These are phyloP conservation scores for Diglossa cyanea DNA, from an alignment of 2,797 vertebrate species.

Conservation along the genomic window DNA sequence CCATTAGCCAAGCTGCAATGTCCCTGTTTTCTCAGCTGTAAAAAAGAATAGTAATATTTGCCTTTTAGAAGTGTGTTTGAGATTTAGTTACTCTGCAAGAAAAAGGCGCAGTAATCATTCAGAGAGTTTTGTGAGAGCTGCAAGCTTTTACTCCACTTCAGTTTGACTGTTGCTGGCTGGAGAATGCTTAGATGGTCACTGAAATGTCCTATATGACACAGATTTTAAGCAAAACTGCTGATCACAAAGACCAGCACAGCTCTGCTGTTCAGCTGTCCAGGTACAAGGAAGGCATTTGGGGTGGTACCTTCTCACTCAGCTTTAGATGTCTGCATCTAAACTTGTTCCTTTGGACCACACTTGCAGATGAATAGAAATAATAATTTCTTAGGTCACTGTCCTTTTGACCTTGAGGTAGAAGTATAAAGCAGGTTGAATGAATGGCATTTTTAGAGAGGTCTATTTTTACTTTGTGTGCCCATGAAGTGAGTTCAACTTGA, in stretches of 20 bases:
- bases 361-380: background rate
- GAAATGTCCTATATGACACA: background rate
- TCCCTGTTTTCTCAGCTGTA: background rate
- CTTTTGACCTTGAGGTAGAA: background rate
- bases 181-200: background rate
- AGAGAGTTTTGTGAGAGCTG: background rate
- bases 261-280: background rate
- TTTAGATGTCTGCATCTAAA: background rate
- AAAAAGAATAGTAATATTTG: background rate
- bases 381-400: background rate
- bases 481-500: background rate
- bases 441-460: background rate
- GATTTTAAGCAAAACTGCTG: background rate
- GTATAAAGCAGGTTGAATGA: background rate
- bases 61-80: background rate
- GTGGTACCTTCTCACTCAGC: background rate
- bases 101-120: background rate
- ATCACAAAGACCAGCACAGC: background rate
- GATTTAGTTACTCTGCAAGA: background rate
- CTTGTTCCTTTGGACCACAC: background rate
- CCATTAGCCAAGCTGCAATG: background rate
- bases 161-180: background rate
- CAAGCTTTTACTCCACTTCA: background rate
- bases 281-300: background rate
- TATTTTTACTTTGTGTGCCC: background rate